These are phyloP conservation scores for Gila orcuttii DNA, from an alignment of 2,113 vertebrate species.

Conservation along the genomic window DNA sequence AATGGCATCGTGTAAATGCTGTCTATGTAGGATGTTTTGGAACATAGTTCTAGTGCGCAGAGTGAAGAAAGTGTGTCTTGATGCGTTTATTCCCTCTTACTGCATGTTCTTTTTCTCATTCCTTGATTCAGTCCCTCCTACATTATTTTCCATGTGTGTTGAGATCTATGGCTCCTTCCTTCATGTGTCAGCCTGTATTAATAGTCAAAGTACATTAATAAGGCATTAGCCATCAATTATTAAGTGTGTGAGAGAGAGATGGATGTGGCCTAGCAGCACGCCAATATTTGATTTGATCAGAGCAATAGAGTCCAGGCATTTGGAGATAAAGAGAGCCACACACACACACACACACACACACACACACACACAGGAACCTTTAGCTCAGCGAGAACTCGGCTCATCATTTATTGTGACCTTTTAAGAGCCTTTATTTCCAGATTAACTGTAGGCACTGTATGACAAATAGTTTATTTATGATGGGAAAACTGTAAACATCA, in stretches of 20 bases:
- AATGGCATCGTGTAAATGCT: no score
- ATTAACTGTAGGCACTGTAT: constrained; percentile 24
- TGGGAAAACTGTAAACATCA: constrained; percentile 19
- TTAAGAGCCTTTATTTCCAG: constrained; percentile 42
- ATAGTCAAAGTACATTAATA: constrained; percentile 71
- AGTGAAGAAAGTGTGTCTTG: neutral
- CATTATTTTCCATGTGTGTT: constrained; percentile 44
- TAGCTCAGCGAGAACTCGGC: constrained; percentile 5
- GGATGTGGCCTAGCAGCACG: constrained; percentile 45
- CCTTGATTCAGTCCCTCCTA: neutral
- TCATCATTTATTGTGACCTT: constrained; percentile 48
- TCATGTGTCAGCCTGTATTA: constrained; percentile 60
- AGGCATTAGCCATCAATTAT: constrained; percentile 72
- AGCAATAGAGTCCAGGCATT: constrained; percentile 4
- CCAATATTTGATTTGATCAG: constrained; percentile 53
- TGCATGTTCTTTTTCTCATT: constrained; percentile 5
- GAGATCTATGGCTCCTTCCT: constrained; percentile 36
- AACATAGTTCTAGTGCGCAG: neutral
- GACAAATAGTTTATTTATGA: constrained; percentile 34
- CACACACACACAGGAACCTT: neutral
- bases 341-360: constrained; percentile 30
- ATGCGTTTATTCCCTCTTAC: neutral
- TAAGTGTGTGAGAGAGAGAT: constrained; percentile 53
- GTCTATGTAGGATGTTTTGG: neutral
- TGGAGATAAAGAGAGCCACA: constrained; percentile 36